Percentiles rank a stretch among this genome's conserved stretches.
Evolutionary conservation across 2,113 vertebrate genomes (phyloP).

Genomic region (Passer domesticus): DNA sequence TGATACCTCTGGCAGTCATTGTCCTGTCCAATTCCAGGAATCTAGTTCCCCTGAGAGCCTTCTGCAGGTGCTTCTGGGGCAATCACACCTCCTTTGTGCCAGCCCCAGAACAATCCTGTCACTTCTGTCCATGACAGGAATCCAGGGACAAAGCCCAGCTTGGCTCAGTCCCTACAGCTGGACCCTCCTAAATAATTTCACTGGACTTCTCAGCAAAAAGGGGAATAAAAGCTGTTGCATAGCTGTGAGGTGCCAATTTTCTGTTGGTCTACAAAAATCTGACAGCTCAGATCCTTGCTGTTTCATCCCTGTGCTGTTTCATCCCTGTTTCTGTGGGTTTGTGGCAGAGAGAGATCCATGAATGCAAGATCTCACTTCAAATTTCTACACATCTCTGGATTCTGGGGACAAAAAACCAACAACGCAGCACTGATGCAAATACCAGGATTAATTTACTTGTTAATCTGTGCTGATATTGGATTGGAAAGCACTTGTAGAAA

Average conservation of each 20-base stretch:
- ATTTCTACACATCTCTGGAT: background rate
- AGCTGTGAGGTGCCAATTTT: background rate
- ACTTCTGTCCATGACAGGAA: background rate
- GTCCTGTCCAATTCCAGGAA: background rate
- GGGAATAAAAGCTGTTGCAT: background rate
- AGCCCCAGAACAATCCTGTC: background rate
- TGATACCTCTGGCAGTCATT: background rate
- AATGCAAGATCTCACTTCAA: background rate
- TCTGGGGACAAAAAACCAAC: background rate
- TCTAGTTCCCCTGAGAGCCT: background rate
- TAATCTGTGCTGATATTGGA: background rate
- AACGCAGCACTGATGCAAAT: background rate
- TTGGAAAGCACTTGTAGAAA: background rate
- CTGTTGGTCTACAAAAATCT: background rate
- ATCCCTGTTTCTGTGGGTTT: background rate
- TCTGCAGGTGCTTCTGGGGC: background rate
- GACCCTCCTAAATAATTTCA: background rate
- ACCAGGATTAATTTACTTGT: background rate
- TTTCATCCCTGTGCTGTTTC: background rate
- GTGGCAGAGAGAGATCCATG: background rate
- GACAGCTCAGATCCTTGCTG: background rate
- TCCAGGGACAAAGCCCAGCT: background rate
- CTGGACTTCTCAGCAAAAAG: background rate
- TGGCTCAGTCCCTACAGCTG: background rate
- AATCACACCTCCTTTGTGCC: background rate